These are phyloP conservation scores for Neomonachus schauinslandi DNA, from an alignment of 2,113 vertebrate species.

Conservation along the genomic window DNA sequence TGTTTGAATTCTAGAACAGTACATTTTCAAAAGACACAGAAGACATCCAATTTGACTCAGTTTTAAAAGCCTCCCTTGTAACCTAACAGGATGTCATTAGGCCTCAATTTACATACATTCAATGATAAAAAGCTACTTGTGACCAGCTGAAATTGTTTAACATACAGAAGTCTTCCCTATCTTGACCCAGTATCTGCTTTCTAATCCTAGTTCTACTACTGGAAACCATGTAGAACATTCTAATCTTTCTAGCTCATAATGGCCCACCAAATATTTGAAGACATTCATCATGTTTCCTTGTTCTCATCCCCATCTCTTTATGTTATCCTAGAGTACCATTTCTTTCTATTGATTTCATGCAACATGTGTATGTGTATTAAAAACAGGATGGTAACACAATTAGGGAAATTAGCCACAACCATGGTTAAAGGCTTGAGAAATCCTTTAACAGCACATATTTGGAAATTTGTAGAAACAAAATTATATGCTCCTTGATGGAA, in stretches of 20 bases:
- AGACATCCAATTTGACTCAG: background rate
- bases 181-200: background rate
- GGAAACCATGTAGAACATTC: background rate
- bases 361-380: background rate
- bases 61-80: background rate
- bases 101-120: background rate
- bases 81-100: background rate
- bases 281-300: background rate
- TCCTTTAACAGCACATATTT: background rate
- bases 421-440: background rate
- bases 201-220: background rate
- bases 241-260: background rate
- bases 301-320: background rate
- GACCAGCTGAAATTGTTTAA: background rate
- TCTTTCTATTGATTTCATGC: conserved; percentile 21
- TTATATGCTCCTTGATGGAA: background rate
- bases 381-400: background rate
- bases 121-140: background rate
- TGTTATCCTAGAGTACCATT: background rate
- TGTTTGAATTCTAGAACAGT: conserved; percentile 14
- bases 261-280: background rate
- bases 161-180: background rate
- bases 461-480: background rate
- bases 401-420: background rate
- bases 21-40: background rate